phyloP scores from a whole-genome alignment of 2,888 invertebrate genomes.

The Brachynemurus nebulosus region DNA sequence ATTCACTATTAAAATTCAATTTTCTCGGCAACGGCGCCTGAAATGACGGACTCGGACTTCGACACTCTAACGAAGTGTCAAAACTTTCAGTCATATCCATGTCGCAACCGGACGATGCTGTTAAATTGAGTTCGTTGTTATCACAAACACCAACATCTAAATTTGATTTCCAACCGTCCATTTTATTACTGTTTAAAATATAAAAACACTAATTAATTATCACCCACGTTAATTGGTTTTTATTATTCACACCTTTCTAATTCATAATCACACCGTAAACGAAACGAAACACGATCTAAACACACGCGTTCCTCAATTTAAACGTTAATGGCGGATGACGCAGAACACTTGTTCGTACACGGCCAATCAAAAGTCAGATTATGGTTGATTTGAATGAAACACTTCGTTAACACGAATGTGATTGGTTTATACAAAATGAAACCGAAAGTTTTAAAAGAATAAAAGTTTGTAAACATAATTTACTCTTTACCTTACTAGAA shows the following conservation, averaged over 20 bases:
- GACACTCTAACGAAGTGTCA: constrained; percentile 40
- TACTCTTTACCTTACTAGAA: too few relatives aligned
- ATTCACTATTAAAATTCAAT: constrained; percentile 41
- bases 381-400: too few relatives aligned
- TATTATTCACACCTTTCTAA: too few relatives aligned
- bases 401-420: background rate
- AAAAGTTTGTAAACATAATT: too few relatives aligned
- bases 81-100: constrained; percentile 40
- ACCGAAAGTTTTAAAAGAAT: background rate
- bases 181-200: constrained; percentile 1
- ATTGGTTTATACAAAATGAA: background rate
- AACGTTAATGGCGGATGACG: constrained; percentile 9
- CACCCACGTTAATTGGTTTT: too few relatives aligned
- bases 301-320: background rate
- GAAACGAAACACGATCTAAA: background rate
- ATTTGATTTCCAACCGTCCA: constrained; percentile 7
- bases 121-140: constrained; percentile 26
- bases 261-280: background rate
- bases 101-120: constrained; percentile 41
- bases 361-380: background rate
- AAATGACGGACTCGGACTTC: constrained; percentile 40
- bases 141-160: constrained; percentile 12
- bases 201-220: background rate
- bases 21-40: constrained; percentile 42
- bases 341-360: background rate